These are phyloP conservation scores for Agelas oroides DNA, from an alignment of 37 sponge, comb jelly and placozoan genomes.

Conservation along the genomic window DNA sequence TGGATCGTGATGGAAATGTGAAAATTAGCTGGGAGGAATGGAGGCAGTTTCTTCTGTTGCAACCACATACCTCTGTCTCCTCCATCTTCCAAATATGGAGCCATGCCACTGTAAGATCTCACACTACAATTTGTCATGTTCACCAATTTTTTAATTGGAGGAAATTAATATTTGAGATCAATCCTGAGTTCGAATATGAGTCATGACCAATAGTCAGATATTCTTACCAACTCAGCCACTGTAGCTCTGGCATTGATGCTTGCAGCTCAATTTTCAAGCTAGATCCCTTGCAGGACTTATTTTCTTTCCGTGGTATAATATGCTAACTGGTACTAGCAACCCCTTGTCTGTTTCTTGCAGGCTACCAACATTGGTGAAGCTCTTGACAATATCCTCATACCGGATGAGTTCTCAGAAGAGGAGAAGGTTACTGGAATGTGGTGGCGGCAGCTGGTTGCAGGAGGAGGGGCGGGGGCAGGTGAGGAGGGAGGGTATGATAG, in stretches of 20 bases:
- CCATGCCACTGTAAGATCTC: constrained; percentile 74
- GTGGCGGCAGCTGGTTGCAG: constrained; percentile 96
- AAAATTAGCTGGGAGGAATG: constrained; percentile 92
- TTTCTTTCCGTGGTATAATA: too few species aligned
- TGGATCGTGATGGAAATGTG: constrained; percentile 91
- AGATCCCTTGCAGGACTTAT: too few species aligned
- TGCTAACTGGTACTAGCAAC: too few species aligned
- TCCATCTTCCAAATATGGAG: constrained; percentile 76
- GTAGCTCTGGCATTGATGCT: too few species aligned
- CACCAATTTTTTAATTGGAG: too few species aligned
- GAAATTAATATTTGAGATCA: too few species aligned
- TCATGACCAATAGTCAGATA: too few species aligned
- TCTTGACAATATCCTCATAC: constrained; percentile 61
- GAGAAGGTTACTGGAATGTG: constrained; percentile 85
- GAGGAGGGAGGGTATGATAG: constrained; percentile 65
- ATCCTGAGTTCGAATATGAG: too few species aligned
- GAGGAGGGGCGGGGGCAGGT: constrained; percentile 94
- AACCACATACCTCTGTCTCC: constrained; percentile 77
- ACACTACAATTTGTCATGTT: too few species aligned
- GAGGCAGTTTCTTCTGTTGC: constrained; percentile 89
- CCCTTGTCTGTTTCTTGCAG: constrained; percentile 7
- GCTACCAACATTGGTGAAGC: constrained; percentile 71
- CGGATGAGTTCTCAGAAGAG: constrained; percentile 85
- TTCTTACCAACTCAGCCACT: too few species aligned
- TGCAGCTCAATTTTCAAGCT: constrained; percentile 1